Evolutionary conservation across 2,797 vertebrate species (phyloP), one percentile per base, ranked within the genome.

Genomic region (Linurgus olivaceus): DNA sequence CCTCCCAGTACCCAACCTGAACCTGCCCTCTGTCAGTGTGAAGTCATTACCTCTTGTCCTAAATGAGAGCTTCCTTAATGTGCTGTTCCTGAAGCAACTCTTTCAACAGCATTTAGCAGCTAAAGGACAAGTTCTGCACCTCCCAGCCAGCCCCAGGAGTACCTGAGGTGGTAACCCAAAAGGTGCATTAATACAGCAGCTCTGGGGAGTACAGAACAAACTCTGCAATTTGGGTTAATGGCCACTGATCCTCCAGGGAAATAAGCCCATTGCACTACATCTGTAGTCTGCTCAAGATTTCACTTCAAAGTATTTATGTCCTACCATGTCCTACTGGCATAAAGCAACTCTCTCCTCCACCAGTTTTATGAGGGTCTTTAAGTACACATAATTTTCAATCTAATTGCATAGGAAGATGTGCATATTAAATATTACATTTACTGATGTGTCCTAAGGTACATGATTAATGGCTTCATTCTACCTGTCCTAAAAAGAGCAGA

Each of bases 341-440:
- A 57, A 95, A 96, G n/a, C 42, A 79, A 74, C 82, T 77, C 57
- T 42, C 52, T 81, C 81, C 85, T 95, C 78, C 79, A 20, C 65
- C 29, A 37, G 20, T 84, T 94, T 94, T 91, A 93, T 42, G 45
- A 74, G 57, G 31, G 42, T 87, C 90, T 95, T 95, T 86, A 95
- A 94, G 75, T 80, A 59, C 77, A 92, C 57, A 58, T 85, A 91
- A 76, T 67, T 74, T 55, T 66, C 68, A 50, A 23, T 40, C 28
- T 80, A 95, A 96, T 74, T 68, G 68, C 50, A 88, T 11, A 68
- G 90, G 90, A 95, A 92, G 86, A 89, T 59, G n/a, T 82, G 77
- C 47, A 44, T 86, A 90, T 96, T 96, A 94, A 90, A 87, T 90
- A 84, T 75, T 94, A 89, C 82, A 77, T 91, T 90, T 95, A 93